These are phyloP conservation scores for Miniopterus natalensis DNA, from an alignment of 2,113 vertebrate species.

Conservation along the genomic window DNA sequence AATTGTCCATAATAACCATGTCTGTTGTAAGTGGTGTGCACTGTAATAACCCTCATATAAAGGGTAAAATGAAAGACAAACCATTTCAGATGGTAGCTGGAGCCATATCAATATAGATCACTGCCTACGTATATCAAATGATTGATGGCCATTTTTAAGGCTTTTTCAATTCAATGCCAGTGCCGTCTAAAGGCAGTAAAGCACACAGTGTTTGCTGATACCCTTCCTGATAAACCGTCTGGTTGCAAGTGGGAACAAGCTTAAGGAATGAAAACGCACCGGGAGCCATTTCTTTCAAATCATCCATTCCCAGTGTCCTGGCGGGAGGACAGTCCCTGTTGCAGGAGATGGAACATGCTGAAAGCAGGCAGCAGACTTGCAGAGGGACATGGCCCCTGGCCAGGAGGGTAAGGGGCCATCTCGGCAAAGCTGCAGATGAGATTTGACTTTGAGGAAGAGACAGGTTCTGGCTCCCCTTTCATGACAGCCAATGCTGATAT, in stretches of 20 bases:
- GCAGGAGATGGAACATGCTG: neutral
- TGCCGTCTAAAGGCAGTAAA: slow-evolving; percentile 83
- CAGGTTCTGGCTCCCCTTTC: neutral
- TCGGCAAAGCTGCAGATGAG: neutral
- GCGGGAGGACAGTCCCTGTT: slow-evolving; percentile 24
- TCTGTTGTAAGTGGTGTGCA: slow-evolving; percentile 78
- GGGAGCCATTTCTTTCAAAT: slow-evolving; percentile 77
- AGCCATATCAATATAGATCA: slow-evolving; percentile 85
- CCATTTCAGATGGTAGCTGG: slow-evolving; percentile 81
- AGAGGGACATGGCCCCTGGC: neutral
- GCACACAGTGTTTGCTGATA: slow-evolving; percentile 81
- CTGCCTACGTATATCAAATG: slow-evolving; percentile 85
- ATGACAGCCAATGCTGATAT: neutral
- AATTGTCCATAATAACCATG: slow-evolving; percentile 84
- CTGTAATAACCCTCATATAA: slow-evolving; percentile 83
- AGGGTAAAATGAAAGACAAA: slow-evolving; percentile 84
- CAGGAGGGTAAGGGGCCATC: neutral
- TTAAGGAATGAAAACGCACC: slow-evolving; percentile 76
- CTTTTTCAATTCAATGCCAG: slow-evolving; percentile 85
- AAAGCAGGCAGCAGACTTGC: neutral
- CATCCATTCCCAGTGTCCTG: slow-evolving; percentile 68
- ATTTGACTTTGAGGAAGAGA: neutral
- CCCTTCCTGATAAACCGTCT: slow-evolving; percentile 82
- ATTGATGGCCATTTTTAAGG: slow-evolving; percentile 86
- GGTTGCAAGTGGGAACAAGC: slow-evolving; percentile 71